A percentile compares a stretch with the other conserved stretches of the same genome.
Evolutionary conservation across 2,797 vertebrate genomes (phyloP).

Genomic region (Triplophysa bombifrons): DNA sequence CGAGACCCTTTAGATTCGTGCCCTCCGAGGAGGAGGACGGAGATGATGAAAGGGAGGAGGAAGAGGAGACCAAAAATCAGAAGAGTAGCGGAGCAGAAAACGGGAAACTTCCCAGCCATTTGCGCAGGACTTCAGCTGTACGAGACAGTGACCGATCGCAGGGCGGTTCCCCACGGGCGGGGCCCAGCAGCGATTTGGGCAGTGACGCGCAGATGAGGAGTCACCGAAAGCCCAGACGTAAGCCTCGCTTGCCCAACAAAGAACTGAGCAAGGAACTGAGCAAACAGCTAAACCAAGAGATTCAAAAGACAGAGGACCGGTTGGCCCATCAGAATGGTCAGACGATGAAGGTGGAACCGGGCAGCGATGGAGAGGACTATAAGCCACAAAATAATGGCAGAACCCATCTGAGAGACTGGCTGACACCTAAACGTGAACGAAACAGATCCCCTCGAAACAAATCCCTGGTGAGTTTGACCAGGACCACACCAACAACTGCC

Average conservation of each 20-base stretch:
- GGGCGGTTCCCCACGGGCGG: constrained; percentile 84
- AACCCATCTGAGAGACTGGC: constrained; percentile 79
- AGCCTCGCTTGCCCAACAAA: constrained; percentile 82
- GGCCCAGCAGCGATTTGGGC: constrained; percentile 81
- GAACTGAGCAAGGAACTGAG: constrained; percentile 89
- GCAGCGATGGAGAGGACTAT: constrained; percentile 83
- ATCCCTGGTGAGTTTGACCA: constrained; percentile 70
- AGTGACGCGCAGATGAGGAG: constrained; percentile 80
- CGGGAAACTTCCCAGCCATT: constrained; percentile 64
- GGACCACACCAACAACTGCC: constrained; percentile 73
- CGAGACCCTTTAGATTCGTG: constrained; percentile 58
- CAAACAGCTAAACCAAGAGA: constrained; percentile 88
- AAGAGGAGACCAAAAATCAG: constrained; percentile 56
- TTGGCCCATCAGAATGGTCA: constrained; percentile 75
- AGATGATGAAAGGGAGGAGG: constrained; percentile 66
- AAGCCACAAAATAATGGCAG: constrained; percentile 81
- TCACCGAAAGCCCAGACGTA: constrained; percentile 82
- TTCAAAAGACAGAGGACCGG: constrained; percentile 84
- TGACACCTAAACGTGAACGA: constrained; percentile 80
- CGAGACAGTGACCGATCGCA: constrained; percentile 83
- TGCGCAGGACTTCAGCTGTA: constrained; percentile 70
- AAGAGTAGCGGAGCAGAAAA: constrained; percentile 58
- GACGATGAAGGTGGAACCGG: constrained; percentile 86
- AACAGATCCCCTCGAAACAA: constrained; percentile 80
- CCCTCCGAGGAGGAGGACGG: constrained; percentile 63